phyloP scores from a whole-genome alignment of 2,888 invertebrate species.

The Drosophila leonis region DNA sequence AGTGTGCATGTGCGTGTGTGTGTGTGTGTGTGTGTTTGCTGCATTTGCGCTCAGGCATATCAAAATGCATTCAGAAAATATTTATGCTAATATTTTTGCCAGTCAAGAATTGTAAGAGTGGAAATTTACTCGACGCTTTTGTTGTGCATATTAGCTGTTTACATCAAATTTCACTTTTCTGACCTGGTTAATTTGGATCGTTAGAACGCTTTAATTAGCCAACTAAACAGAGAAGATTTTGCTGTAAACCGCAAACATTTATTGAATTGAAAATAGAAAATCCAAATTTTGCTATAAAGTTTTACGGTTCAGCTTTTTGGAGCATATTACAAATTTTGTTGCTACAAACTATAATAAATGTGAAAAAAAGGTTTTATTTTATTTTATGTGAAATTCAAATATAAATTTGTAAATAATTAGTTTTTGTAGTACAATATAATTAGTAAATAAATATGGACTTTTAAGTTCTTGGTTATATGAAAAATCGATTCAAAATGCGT shows the following conservation, averaged over 20 bases:
- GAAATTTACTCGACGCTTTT: constrained; percentile 27
- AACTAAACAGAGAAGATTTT: constrained; percentile 13
- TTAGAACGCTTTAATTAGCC: constrained; percentile 42
- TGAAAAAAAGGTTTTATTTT: neutral
- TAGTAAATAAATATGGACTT: no score
- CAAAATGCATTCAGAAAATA: constrained; percentile 61
- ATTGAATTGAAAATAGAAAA: constrained; percentile 8
- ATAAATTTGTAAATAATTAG: neutral
- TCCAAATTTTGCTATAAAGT: neutral
- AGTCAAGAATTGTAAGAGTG: constrained; percentile 39
- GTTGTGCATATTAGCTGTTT: constrained; percentile 12
- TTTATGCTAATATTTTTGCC: constrained; percentile 73
- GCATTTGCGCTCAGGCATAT: constrained; percentile 33
- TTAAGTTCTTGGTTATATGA: no score
- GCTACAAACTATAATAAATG: neutral
- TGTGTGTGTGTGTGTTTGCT: constrained; percentile 11
- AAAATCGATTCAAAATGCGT: no score
- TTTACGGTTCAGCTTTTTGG: neutral
- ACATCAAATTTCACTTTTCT: constrained; percentile 23
- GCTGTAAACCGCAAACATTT: constrained; percentile 9
- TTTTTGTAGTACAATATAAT: neutral
- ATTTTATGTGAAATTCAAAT: neutral
- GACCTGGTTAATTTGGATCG: constrained; percentile 5
- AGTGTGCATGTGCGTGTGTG: constrained; percentile 4
- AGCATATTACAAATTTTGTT: neutral